Evolutionary conservation across 2,888 invertebrate genomes (phyloP).

Genomic region (Syrphus vitripennis): DNA sequence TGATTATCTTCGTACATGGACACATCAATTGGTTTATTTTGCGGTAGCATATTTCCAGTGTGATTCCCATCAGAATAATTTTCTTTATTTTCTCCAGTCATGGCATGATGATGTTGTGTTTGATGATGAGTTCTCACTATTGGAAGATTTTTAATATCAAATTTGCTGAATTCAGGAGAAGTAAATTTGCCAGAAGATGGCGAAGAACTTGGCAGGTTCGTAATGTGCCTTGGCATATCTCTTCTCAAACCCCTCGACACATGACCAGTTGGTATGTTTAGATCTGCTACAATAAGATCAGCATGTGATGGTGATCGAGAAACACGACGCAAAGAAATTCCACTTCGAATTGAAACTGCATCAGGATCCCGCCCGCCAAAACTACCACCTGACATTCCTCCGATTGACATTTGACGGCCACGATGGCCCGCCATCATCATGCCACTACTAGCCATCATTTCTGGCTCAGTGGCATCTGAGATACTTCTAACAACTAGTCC

Average conservation of each 20-base stretch:
- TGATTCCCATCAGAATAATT: slow-evolving; percentile 42
- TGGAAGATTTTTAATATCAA: slow-evolving; percentile 36
- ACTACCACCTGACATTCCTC: slow-evolving; percentile 76
- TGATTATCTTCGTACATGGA: slow-evolving; percentile 73
- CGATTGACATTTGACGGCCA: slow-evolving; percentile 77
- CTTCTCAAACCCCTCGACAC: slow-evolving; percentile 54
- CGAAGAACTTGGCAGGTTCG: slow-evolving; percentile 77
- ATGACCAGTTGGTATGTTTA: slow-evolving; percentile 76
- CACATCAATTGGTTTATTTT: slow-evolving; percentile 78
- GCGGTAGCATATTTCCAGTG: slow-evolving; percentile 74
- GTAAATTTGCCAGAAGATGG: slow-evolving; percentile 71
- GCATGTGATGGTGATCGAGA: slow-evolving; percentile 79
- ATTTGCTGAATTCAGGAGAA: slow-evolving; percentile 73
- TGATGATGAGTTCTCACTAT: slow-evolving; percentile 73
- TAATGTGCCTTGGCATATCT: slow-evolving; percentile 74
- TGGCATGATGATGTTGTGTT: slow-evolving; percentile 70
- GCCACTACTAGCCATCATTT: slow-evolving; percentile 59
- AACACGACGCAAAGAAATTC: slow-evolving; percentile 78
- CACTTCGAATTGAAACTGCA: slow-evolving; percentile 78
- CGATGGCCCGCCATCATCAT: slow-evolving; percentile 74
- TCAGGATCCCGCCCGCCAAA: slow-evolving; percentile 75
- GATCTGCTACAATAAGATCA: slow-evolving; percentile 79
- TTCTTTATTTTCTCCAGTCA: slow-evolving; percentile 74
- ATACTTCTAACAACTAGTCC: slow-evolving; percentile 79
- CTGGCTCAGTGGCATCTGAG: slow-evolving; percentile 77